Percentiles rank a stretch among this genome's conserved stretches.
Conservation (phyloP, 2,113 vertebrate genomes). For the Boulengeromyrus knoepffleri region DNA sequence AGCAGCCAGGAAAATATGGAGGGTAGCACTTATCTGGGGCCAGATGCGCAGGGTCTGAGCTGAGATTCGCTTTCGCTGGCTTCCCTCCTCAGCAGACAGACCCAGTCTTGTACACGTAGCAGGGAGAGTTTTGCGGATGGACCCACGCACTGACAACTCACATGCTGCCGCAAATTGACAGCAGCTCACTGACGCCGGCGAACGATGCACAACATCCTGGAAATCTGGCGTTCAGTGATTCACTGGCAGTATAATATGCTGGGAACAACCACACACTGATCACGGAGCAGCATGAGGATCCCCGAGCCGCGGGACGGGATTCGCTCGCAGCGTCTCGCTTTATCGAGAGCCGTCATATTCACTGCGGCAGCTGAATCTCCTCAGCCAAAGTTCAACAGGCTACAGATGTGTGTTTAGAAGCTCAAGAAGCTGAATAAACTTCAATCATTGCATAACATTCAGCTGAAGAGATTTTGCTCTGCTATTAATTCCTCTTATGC, state of each 20-base stretch:
- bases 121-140: background rate
- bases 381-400: background rate
- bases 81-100: background rate
- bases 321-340: background rate
- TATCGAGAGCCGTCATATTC: background rate
- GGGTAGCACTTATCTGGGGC: background rate
- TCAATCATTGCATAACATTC: background rate
- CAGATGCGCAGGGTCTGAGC: background rate
- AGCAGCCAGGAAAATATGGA: slow-evolving; percentile 6
- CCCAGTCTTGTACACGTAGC: background rate
- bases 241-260: background rate
- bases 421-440: background rate
- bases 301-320: background rate
- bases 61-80: background rate
- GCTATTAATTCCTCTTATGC: too few species aligned
- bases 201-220: background rate
- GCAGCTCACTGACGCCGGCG: background rate
- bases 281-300: background rate
- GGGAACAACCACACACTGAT: background rate
- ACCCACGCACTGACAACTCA: background rate
- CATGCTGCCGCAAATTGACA: background rate
- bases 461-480: background rate
- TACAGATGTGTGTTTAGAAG: background rate
- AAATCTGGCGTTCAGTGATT: background rate
- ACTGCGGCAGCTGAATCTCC: background rate